phyloP scores from a whole-genome alignment of 2,888 invertebrate species.

The Apeira syringaria region DNA sequence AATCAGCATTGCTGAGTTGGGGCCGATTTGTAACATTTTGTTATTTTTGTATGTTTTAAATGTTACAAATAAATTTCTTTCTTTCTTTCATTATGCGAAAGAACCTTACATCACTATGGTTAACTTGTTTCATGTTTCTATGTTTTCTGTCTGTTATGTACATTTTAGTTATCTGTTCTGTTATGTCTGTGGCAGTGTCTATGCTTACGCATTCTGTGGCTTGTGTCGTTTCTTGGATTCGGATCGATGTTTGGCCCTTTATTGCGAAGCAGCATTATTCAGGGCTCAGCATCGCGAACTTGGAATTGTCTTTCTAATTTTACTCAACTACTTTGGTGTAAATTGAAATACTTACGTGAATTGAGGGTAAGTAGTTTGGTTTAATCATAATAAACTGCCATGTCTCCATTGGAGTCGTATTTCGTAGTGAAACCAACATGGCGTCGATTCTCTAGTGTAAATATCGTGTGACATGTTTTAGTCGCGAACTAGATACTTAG shows the following conservation, averaged over 20 bases:
- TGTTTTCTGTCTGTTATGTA: too few relatives aligned
- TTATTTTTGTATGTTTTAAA: too few relatives aligned
- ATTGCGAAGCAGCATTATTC: slow-evolving; percentile 85
- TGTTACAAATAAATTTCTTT: too few relatives aligned
- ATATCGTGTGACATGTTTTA: slow-evolving; percentile 75
- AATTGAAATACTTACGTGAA: slow-evolving; percentile 81
- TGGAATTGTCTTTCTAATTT: slow-evolving; percentile 86
- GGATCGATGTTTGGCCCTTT: slow-evolving; percentile 88
- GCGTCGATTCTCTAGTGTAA: slow-evolving; percentile 81
- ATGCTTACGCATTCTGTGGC: too few relatives aligned
- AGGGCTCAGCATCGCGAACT: slow-evolving; percentile 87
- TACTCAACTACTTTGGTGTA: slow-evolving; percentile 85
- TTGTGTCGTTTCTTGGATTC: slow-evolving; percentile 64
- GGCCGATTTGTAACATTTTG: too few relatives aligned
- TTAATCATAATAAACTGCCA: slow-evolving; percentile 42
- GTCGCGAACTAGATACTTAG: too few relatives aligned
- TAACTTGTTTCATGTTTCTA: too few relatives aligned
- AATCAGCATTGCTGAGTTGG: too few relatives aligned
- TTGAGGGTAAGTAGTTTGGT: slow-evolving; percentile 69
- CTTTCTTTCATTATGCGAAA: too few relatives aligned
- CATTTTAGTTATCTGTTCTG: too few relatives aligned
- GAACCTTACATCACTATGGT: background rate
- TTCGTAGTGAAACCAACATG: slow-evolving; percentile 72
- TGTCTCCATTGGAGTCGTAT: slow-evolving; percentile 60
- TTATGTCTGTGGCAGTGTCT: too few relatives aligned